phyloP scores from a whole-genome alignment of 2,888 invertebrate genomes.

The Synergus umbraculus region DNA sequence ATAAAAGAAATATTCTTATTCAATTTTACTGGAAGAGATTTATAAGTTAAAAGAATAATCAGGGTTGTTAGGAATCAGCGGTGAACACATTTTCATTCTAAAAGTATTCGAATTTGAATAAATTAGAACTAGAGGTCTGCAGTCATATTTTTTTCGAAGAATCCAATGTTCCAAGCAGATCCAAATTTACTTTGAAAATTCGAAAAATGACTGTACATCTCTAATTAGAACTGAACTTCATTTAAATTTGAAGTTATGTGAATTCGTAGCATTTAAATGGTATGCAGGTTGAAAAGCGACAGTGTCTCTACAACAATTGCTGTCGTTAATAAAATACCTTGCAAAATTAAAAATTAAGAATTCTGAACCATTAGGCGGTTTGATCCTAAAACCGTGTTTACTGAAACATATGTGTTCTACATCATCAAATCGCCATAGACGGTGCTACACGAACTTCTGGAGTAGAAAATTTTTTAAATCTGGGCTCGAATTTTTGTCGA shows the following conservation, averaged over 20 bases:
- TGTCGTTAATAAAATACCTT: conserved; percentile 49
- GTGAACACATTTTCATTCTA: no score
- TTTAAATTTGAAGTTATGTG: no score
- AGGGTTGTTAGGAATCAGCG: background rate
- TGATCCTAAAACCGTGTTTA: conserved; percentile 65
- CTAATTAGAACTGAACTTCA: no score
- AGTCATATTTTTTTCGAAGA: background rate
- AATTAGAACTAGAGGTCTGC: background rate
- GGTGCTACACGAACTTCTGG: no score
- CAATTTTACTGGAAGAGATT: background rate
- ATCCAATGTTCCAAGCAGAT: no score
- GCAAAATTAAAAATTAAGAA: conserved; percentile 66
- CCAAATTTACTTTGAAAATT: no score
- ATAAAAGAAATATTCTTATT: background rate
- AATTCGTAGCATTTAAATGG: background rate
- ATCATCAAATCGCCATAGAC: conserved; percentile 41
- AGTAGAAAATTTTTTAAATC: no score
- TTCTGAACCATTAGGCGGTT: conserved; percentile 73
- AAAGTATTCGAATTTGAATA: no score
- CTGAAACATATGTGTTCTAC: conserved; percentile 70
- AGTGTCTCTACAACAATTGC: conserved; percentile 41
- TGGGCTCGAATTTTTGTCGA: no score
- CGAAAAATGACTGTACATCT: no score
- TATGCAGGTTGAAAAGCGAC: background rate
- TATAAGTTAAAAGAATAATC: background rate